phyloP scores from a whole-genome alignment of 2,888 invertebrate species.

The Sthenelais limicola region DNA sequence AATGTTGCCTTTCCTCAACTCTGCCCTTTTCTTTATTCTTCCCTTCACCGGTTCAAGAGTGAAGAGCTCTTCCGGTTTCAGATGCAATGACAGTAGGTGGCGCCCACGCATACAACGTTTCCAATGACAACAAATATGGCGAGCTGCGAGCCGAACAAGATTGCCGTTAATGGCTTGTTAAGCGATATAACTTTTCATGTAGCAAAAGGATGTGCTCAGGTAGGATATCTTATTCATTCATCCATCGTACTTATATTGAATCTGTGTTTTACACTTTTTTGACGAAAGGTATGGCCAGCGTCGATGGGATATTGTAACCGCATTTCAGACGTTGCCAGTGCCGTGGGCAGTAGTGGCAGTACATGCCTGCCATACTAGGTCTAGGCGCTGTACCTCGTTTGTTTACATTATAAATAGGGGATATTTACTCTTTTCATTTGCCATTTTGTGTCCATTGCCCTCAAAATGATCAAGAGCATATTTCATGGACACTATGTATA shows the following conservation, averaged over 20 bases:
- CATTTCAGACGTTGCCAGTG: not conserved
- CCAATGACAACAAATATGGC: constrained; percentile 58
- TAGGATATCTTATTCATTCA: constrained; percentile 45
- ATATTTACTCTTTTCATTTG: too few relatives aligned
- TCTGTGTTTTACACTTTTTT: not conserved
- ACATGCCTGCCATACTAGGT: too few relatives aligned
- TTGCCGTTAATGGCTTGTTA: constrained; percentile 60
- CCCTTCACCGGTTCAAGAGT: too few relatives aligned
- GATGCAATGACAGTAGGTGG: too few relatives aligned
- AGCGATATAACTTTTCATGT: constrained; percentile 67
- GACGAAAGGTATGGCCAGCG: not conserved
- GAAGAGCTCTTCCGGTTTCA: not conserved
- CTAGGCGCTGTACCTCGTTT: too few relatives aligned
- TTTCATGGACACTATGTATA: too few relatives aligned
- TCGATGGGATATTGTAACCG: not conserved
- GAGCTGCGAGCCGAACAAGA: constrained; percentile 44
- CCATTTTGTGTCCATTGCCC: too few relatives aligned
- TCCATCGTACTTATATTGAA: too few relatives aligned
- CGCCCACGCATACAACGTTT: constrained; percentile 5
- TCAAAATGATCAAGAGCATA: too few relatives aligned
- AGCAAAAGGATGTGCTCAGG: constrained; percentile 69
- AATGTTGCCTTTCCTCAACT: too few relatives aligned
- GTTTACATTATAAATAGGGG: too few relatives aligned
- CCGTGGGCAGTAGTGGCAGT: not conserved
- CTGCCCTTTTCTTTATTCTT: too few relatives aligned